These are phyloP conservation scores for Dryoscopus gambensis DNA, from an alignment of 2,113 vertebrate genomes.

Conservation along the genomic window DNA sequence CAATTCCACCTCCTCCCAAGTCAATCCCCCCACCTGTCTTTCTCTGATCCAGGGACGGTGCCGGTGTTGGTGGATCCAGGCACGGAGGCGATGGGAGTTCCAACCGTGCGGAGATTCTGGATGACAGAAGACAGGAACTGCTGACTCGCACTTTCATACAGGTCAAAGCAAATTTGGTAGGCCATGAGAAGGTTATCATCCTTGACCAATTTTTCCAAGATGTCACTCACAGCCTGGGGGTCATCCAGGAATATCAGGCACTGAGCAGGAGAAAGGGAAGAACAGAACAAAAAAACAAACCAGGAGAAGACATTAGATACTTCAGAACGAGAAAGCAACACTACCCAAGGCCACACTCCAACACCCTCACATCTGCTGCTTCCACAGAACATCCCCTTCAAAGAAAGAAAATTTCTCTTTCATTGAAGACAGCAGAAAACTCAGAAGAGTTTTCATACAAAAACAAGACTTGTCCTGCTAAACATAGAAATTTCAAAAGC, in stretches of 20 bases:
- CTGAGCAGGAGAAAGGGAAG: slow-evolving; percentile 60
- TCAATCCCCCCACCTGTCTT: slow-evolving; percentile 79
- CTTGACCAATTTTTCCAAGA: slow-evolving; percentile 96
- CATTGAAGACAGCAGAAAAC: not conserved
- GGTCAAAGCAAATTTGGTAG: slow-evolving; percentile 98
- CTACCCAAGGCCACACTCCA: not conserved
- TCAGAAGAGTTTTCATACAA: not conserved
- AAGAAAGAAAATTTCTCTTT: not conserved
- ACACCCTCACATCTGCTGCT: not conserved
- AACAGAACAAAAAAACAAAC: not conserved
- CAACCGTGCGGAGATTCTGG: slow-evolving; percentile 92
- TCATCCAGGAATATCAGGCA: slow-evolving; percentile 98
- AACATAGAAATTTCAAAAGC: not conserved
- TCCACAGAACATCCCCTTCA: not conserved
- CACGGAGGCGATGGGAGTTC: slow-evolving; percentile 91
- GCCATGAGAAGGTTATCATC: slow-evolving; percentile 99
- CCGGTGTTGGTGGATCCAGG: slow-evolving; percentile 96
- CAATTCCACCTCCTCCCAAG: not conserved
- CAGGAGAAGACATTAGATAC: not conserved
- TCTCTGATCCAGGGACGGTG: slow-evolving; percentile 86
- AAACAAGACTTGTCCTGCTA: not conserved
- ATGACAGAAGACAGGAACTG: slow-evolving; percentile 98
- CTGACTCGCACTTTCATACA: slow-evolving; percentile 98
- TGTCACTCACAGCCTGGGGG: slow-evolving; percentile 97
- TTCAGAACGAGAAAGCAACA: not conserved